Evolutionary conservation across 1,140 invertebrate genomes (phyloP).

Genomic region (Argopecten irradians): DNA sequence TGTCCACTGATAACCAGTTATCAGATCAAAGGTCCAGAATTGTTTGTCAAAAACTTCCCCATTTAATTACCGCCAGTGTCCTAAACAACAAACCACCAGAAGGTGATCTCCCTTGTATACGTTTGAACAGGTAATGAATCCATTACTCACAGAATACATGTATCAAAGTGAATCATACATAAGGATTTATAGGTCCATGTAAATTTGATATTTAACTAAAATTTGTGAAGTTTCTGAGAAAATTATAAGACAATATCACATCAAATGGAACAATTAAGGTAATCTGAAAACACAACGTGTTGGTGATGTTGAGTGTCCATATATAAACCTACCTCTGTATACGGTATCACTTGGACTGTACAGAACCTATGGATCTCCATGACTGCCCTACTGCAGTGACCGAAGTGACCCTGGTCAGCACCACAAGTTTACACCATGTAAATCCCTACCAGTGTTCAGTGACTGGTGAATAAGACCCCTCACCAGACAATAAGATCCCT

Average conservation of each 20-base stretch:
- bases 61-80: background rate
- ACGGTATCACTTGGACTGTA: background rate
- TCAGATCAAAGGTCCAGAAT: background rate
- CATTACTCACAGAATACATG: no score
- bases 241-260: no score
- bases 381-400: background rate
- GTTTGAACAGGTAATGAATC: background rate
- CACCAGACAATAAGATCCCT: background rate
- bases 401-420: background rate
- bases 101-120: background rate
- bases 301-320: no score
- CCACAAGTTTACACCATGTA: background rate
- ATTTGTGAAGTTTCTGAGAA: no score
- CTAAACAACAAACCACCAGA: background rate
- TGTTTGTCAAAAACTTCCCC: background rate
- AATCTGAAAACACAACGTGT: no score
- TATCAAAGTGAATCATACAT: no score
- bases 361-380: background rate
- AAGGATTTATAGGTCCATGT: no score
- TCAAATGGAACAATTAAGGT: no score
- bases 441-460: background rate
- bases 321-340: background rate
- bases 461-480: no score
- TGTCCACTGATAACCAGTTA: background rate
- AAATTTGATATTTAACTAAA: no score